These are phyloP conservation scores for Azorinus chamasolen DNA, from an alignment of 2,888 invertebrate species.

Conservation along the genomic window DNA sequence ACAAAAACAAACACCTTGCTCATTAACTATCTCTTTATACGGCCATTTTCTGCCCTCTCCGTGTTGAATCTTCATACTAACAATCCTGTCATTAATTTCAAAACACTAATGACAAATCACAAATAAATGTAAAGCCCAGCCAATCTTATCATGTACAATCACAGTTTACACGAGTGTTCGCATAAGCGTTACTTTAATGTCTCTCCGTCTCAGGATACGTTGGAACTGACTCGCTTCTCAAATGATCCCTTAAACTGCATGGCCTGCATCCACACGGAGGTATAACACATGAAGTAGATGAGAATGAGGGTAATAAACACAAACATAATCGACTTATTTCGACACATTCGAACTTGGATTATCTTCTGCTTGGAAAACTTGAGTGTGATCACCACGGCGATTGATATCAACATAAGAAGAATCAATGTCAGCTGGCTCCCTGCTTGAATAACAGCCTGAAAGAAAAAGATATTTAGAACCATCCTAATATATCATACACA, in stretches of 20 bases:
- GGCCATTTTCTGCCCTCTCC: no score
- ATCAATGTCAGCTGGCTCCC: slow-evolving; percentile 64
- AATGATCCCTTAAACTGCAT: slow-evolving; percentile 78
- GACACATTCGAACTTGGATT: slow-evolving; percentile 69
- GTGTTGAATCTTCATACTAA: no score
- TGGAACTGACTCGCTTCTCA: slow-evolving; percentile 70
- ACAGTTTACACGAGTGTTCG: no score
- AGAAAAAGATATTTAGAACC: slow-evolving; percentile 11
- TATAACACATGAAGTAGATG: slow-evolving; percentile 81
- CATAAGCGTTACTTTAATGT: no score
- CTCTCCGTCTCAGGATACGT: slow-evolving; percentile 6
- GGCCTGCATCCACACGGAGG: slow-evolving; percentile 80
- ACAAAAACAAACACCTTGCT: no score
- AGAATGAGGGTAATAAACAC: slow-evolving; percentile 75
- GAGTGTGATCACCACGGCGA: slow-evolving; percentile 54
- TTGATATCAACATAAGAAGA: slow-evolving; percentile 59
- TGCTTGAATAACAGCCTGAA: slow-evolving; percentile 71
- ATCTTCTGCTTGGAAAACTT: slow-evolving; percentile 67
- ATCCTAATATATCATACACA: no score
- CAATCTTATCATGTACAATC: no score
- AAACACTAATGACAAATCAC: no score
- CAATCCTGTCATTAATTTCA: no score
- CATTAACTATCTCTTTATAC: no score
- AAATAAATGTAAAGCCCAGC: no score
- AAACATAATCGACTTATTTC: slow-evolving; percentile 77